Evolutionary conservation across 1,140 invertebrate species (phyloP).

Genomic region (Drosophila navojoa): DNA sequence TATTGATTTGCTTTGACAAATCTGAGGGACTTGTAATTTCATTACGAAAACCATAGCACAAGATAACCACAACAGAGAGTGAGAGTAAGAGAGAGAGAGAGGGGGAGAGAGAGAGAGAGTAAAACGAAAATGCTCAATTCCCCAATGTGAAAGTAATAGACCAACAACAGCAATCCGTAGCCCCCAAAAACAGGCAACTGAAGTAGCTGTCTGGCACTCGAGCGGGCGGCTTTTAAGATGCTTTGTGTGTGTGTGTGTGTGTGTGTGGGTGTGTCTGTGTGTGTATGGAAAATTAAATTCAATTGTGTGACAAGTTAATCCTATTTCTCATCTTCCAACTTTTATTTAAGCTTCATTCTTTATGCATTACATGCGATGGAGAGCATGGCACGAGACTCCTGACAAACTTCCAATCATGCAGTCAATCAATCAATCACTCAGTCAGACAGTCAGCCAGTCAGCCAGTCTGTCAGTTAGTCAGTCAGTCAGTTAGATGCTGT

Average conservation of each 20-base stretch:
- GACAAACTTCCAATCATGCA: slow-evolving; percentile 34
- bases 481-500: slow-evolving; percentile 47
- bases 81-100: neutral
- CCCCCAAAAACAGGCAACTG: slow-evolving; percentile 35
- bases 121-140: slow-evolving; percentile 49
- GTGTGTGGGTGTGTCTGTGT: slow-evolving; percentile 6
- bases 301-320: slow-evolving; percentile 83
- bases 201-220: slow-evolving; percentile 22
- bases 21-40: slow-evolving; percentile 72
- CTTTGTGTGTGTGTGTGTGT: slow-evolving; percentile 35
- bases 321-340: slow-evolving; percentile 81
- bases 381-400: slow-evolving; percentile 5
- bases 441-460: slow-evolving; percentile 49
- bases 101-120: neutral
- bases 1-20: slow-evolving; percentile 79
- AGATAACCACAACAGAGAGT: slow-evolving; percentile 53
- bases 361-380: slow-evolving; percentile 75
- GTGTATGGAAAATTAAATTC: slow-evolving; percentile 81
- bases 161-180: slow-evolving; percentile 21
- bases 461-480: slow-evolving; percentile 34
- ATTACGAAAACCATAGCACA: slow-evolving; percentile 56
- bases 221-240: slow-evolving; percentile 45
- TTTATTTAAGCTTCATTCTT: slow-evolving; percentile 83
- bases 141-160: slow-evolving; percentile 70
- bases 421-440: slow-evolving; percentile 54